These are phyloP conservation scores for Drosophila quadrilineata DNA, from an alignment of 1,140 invertebrate genomes.

Conservation along the genomic window DNA sequence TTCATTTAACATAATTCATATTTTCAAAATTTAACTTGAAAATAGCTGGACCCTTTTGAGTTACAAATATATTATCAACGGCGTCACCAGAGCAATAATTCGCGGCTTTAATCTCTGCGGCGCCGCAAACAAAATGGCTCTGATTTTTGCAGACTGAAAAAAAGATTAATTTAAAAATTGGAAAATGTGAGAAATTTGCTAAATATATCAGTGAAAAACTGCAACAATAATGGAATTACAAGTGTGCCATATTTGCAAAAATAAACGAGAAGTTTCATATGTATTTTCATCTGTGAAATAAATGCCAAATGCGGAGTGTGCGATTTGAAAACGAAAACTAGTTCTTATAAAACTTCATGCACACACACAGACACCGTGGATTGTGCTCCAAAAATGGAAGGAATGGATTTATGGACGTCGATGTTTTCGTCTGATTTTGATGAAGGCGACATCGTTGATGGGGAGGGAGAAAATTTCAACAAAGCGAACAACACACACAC, in stretches of 20 bases:
- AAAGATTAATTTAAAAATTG: conserved; percentile 25
- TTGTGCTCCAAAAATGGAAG: conserved; percentile 59
- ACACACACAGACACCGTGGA: conserved; percentile 10
- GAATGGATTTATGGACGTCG: conserved; percentile 72
- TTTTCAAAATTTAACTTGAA: not conserved
- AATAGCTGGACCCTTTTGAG: not conserved
- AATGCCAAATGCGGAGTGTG: conserved; percentile 20
- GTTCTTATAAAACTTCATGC: conserved; percentile 50
- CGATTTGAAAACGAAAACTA: conserved; percentile 59
- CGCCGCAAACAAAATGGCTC: conserved; percentile 72
- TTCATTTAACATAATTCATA: conserved; percentile 7
- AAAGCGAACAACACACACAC: conserved; percentile 28
- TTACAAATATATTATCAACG: conserved; percentile 10
- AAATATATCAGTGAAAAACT: conserved; percentile 8
- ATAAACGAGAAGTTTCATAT: too few relatives aligned
- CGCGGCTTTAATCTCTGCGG: conserved; percentile 32
- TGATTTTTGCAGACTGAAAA: conserved; percentile 57
- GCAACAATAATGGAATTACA: not conserved
- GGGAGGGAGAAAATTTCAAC: conserved; percentile 18
- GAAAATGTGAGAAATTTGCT: too few relatives aligned
- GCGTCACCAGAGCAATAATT: conserved; percentile 13
- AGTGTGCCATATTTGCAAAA: conserved; percentile 7
- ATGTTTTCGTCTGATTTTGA: conserved; percentile 73
- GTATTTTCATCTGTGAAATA: too few relatives aligned
- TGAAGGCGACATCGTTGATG: conserved; percentile 36